Conservation (phyloP, 2,113 vertebrate species). For the Conger conger region DNA sequence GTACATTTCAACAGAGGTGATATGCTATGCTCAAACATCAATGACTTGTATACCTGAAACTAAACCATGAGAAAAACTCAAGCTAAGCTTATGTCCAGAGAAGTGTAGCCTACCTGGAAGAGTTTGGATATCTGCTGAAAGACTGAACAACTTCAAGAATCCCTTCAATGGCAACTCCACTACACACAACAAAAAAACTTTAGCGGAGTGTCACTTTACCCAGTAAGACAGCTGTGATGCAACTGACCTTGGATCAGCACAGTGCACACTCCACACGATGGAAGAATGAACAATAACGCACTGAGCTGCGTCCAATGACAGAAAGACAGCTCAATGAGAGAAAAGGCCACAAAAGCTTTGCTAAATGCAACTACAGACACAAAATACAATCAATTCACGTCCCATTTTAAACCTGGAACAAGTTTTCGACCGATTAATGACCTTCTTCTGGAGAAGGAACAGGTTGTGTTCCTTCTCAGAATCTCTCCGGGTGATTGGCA, state of each 20-base stretch:
- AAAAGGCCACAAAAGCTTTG: too few species aligned
- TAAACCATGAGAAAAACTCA: background rate
- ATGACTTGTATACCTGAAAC: background rate
- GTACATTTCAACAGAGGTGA: background rate
- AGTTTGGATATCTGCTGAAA: too few species aligned
- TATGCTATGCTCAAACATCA: background rate
- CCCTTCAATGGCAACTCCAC: background rate
- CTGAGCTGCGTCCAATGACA: background rate
- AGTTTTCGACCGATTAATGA: too few species aligned
- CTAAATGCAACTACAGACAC: too few species aligned
- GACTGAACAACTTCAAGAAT: too few species aligned
- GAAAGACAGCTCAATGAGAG: background rate
- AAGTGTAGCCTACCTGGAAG: too few species aligned
- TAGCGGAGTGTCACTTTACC: background rate
- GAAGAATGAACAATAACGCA: background rate
- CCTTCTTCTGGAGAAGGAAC: too few species aligned
- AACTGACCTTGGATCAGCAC: background rate
- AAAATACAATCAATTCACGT: too few species aligned
- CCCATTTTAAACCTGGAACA: too few species aligned
- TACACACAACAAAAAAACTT: background rate
- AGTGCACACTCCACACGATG: background rate
- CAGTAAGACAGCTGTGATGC: background rate
- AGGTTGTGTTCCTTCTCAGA: too few species aligned
- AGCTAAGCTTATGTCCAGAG: too few species aligned
- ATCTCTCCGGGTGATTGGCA: background rate